Evolutionary conservation across 2,888 invertebrate genomes (phyloP), one percentile per base, ranked within the genome.

Genomic region (Apamea sordens): DNA sequence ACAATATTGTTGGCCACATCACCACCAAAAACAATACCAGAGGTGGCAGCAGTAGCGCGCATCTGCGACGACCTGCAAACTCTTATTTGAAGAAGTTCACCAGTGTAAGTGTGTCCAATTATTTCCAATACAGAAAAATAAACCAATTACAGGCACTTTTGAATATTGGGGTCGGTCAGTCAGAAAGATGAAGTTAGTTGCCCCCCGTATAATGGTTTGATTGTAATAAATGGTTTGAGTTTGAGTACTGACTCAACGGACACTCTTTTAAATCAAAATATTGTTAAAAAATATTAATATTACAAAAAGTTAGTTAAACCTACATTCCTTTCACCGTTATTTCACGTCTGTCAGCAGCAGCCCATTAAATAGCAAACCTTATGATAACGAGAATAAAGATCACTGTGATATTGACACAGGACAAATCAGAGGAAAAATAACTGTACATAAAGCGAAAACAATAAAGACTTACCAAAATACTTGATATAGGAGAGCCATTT

Each of bases 1-100:
- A 70, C 50, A 50, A 32, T 53, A 70, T 53, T 24, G 32, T 70
- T 8, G 32, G 70, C 70, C 70, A 70, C 15, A 70, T 70, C 10
- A 70, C 50, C 24, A 70, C 0, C 15, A 24, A 32, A 24, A 32
- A 32, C 10, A 70, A 24, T 32, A 32, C 24, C 5, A 70, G 32
- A 15, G 32, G 69, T 15, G 32, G 15, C 6, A 70, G 50, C 24
- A 70, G 32, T 28, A 70, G 24, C 24, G 50, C 13, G 24, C 32
- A 32, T 15, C 32, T 24, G 50, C 32, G 50, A 53, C 5, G 32
- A 24, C 24, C 70, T 70, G 50, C 15, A 53, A 53, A 15, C 15
- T 24, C 15, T 53, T 53, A 1, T 53, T 53, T 15, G 32, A 53
- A 32, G 32, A 70, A 53, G 50, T 32, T 15, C 32, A 70, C 69